Conservation (phyloP, 2,797 vertebrate species). For the Rhinoraja longicauda region DNA sequence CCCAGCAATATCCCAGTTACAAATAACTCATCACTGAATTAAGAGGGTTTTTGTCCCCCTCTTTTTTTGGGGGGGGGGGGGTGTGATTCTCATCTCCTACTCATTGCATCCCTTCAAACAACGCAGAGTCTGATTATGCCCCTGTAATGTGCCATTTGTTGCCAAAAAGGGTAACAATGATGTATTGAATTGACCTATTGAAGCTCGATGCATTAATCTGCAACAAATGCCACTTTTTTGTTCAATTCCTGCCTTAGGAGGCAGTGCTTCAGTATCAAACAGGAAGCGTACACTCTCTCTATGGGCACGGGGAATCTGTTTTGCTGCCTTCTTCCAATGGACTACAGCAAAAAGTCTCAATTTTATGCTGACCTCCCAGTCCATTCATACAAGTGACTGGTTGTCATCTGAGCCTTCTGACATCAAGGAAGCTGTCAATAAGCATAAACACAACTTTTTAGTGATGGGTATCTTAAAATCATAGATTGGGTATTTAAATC, state of each 20-base stretch:
- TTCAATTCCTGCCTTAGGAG: background rate
- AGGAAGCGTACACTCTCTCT: background rate
- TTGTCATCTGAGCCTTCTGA: background rate
- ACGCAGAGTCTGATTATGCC: background rate
- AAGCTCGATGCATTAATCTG: background rate
- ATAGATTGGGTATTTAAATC: background rate
- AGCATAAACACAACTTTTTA: background rate
- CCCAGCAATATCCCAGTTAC: background rate
- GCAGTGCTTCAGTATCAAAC: background rate
- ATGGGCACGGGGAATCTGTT: background rate
- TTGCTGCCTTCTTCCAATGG: background rate
- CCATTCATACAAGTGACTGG: background rate
- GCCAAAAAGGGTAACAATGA: background rate
- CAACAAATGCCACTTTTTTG: background rate
- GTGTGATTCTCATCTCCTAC: background rate
- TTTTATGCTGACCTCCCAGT: background rate
- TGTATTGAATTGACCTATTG: background rate
- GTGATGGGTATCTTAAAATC: background rate
- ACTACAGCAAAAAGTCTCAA: background rate
- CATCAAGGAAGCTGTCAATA: background rate
- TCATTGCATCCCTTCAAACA: background rate
- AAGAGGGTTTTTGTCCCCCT: background rate
- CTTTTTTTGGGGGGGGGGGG: too few relatives aligned
- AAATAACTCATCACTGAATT: background rate
- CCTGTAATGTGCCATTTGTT: background rate